Evolutionary conservation across 1,140 invertebrate genomes (phyloP), one percentile per base, ranked within the genome.

Genomic region (Monochamus saltuarius): DNA sequence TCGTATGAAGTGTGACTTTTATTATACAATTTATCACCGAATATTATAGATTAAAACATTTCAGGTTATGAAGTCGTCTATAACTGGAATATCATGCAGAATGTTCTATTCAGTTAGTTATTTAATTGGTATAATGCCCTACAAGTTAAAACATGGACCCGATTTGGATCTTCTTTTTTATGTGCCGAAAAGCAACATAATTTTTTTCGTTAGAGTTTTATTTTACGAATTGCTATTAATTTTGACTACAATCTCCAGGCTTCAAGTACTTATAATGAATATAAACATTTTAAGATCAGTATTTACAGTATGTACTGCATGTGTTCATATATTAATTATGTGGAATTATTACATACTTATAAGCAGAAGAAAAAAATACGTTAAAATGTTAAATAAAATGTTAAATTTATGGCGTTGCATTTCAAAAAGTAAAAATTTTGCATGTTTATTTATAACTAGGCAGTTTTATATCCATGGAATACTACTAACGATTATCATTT

Each of bases 221-320:
- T n/a, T 50, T 2, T 50, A 4, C 22, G 14, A 13, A n/a, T n/a
- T 50, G 9, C 47, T n/a, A 6, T 29, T 29, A 29, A 29, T 29
- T 29, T 6, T 29, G 2, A 29, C 22, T 29, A 29, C 22, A 6
- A 29, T 29, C 6, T 29, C 6, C 6, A 29, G 22, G 22, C 22
- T 29, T 6, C 2, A 29, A 29, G 22, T 2, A 29, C 22, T 29
- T 29, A 6, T 29, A 29, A 29, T 6, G 6, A 29, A 29, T 29
- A 29, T 29, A 29, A 29, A 29, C 22, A 29, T 29, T 29, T 29
- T 29, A 29, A 29, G 22, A 29, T 29, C 22, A 29, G 50, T 53
- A 1, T 53, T 38, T 53, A n/a, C 22, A 16, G 8, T 53, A 17
- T 53, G 50, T 53, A 53, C 50, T 7, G 7, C 19, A 16, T 53